Base-by-base conservation (phyloP, 2,888 invertebrate genomes). In the Stictocephala bisonia region DNA sequence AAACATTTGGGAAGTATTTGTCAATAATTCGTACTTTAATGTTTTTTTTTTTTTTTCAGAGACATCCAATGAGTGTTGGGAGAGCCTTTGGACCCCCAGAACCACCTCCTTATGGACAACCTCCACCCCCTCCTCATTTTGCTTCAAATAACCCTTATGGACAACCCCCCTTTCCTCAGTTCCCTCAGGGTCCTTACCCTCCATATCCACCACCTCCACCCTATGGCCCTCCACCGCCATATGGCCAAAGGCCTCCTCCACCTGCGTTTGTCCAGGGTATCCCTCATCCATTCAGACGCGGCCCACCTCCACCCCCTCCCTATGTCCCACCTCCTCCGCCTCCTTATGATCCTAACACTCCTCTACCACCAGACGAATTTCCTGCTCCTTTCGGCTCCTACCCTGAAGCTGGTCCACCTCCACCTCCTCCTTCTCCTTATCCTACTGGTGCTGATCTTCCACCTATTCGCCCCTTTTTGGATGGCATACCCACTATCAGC, bases 401-500 rank as follows among this genome's bases (percentile, higher is more conserved):
- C n/a, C n/a, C n/a, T n/a, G n/a, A n/a, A n/a, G 18, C 56, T 13
- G 9, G 7, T 3, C 26, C 27, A 3, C 53, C 53, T 3, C 60
- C 35, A 3, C 40, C 60, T 2, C 60, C 60, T 3, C 40, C 35
- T 2, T 40, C 60, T 6, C 35, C 60, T 6, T 35, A 35, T 11
- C 60, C 60, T 0, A 35, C 40, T 2, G 60, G 60, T 3, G 35
- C 18, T 13, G 35, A 29, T 3, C 31, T 60, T 6, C 60, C 60
- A 2, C 27, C 60, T 15, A 22, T 35, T 18, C 35, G 60, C 7
- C 60, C 60, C 3, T 60, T 60, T 24, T 35, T 29, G 18, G 60
- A 60, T 27, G 35, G 35, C 40, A 60, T 60, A 9, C 60, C 60
- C 9, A 60, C 60, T 2, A 60, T 60, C 60, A 60, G 60, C 31